Percentiles rank a stretch among this genome's conserved stretches.
Evolutionary conservation across 1,140 invertebrate species (phyloP).

Genomic region (Thaumatotibia leucotreta): DNA sequence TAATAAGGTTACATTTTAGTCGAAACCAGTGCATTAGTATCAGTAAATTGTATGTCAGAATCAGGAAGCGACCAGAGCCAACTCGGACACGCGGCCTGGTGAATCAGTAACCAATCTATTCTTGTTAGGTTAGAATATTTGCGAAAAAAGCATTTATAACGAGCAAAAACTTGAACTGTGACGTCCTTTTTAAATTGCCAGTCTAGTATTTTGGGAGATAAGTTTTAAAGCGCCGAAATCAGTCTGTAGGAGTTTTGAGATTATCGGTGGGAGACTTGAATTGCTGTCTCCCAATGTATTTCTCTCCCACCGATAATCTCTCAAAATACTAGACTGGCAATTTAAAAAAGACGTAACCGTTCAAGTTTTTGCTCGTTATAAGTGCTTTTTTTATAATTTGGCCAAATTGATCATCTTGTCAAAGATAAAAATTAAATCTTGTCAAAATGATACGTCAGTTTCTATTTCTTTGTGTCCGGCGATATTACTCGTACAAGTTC

Average conservation of each 20-base stretch:
- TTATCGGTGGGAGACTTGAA: too few species aligned
- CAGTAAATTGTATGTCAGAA: background rate
- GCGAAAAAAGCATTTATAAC: background rate
- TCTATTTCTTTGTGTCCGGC: too few species aligned
- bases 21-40: background rate
- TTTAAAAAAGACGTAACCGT: background rate
- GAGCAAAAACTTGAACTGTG: background rate
- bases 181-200: background rate
- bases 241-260: background rate
- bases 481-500: too few species aligned
- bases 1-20: background rate
- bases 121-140: background rate
- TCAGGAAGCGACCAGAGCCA: background rate
- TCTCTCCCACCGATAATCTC: background rate
- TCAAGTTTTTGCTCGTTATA: background rate
- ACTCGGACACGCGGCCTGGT: constrained; percentile 1
- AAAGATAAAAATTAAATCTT: too few species aligned
- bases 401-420: too few species aligned
- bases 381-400: background rate
- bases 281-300: too few species aligned
- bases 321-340: background rate
- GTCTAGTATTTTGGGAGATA: background rate
- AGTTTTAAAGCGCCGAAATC: background rate
- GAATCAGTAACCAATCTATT: constrained; percentile 7
- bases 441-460: too few species aligned